Evolutionary conservation across 2,113 vertebrate species (phyloP), one percentile per base, ranked within the genome.

Genomic region (Eudyptes chrysolophus): DNA sequence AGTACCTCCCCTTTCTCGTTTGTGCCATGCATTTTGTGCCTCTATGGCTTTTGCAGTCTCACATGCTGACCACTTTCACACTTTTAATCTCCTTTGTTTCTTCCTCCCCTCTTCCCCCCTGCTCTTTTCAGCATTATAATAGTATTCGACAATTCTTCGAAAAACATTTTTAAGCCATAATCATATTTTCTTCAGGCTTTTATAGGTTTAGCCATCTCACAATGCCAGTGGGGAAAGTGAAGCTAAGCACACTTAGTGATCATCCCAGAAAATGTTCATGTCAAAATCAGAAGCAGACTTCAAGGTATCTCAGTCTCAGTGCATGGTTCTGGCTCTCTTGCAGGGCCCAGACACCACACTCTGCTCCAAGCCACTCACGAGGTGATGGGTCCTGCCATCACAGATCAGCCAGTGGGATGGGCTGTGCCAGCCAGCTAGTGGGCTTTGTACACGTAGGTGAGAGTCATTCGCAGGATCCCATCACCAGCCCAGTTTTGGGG

Each of bases 401-500:
- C 22, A 51, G 29, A 32, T 51, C 57, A 85, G 42, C 34, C 61
- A 60, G 61, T 64, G 52, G 48, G 44, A 68, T 55, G 61, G 29
- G 15, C 57, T 75, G 13, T 82, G 69, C 61, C 48, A 79, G 60
- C 29, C 24, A 16, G 26, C 52, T 79, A 66, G 16, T 36, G 70
- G 61, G 20, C 57, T 93, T 75, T 26, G 26, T 36, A 16, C 24
- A 30, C 44, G 21, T 68, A 19, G 22, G 16, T 76, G n/a, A 36
- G 18, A 60, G 29, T 80, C 49, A 17, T 9, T 2, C 0, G 0
- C 32, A 44, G 44, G 36, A 70, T 77, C 40, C 25, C 36, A 29
- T 74, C 54, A 49, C 58, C 68, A 49, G 27, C 49, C 36, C 27
- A 10, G 10, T 81, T 81, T 49, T 52, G 64, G 6, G 21, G 11